Conservation (phyloP, 2,888 invertebrate genomes). For the Fabriciana adippe region DNA sequence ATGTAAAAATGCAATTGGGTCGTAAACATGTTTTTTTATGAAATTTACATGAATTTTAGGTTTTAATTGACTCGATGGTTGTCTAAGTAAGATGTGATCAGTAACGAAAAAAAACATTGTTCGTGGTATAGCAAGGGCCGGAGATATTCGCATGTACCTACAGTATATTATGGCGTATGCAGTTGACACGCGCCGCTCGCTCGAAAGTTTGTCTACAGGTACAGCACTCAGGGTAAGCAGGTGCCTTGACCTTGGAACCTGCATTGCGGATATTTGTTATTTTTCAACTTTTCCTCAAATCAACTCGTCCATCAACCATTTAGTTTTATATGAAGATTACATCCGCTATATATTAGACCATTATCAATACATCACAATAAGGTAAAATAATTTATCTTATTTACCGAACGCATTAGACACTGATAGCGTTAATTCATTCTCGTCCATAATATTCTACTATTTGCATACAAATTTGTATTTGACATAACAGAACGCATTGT, state of each 20-base stretch:
- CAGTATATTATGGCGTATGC: conserved; percentile 42
- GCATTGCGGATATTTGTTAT: conserved; percentile 68
- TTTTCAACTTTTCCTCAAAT: conserved; percentile 70
- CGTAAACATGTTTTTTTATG: not conserved
- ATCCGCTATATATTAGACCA: not conserved
- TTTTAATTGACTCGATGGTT: not conserved
- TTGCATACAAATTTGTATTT: conserved; percentile 18
- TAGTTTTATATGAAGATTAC: conserved; percentile 1
- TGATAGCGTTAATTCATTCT: not conserved
- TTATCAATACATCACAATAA: no score
- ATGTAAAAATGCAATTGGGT: not conserved
- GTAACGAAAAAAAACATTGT: not conserved
- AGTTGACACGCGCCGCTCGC: conserved; percentile 46
- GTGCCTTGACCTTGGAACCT: conserved; percentile 69
- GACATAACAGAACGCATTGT: conserved; percentile 37
- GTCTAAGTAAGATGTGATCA: no score
- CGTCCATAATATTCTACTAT: conserved; percentile 1
- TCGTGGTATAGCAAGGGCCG: not conserved
- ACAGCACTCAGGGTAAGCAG: conserved; percentile 69
- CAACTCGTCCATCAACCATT: conserved; percentile 18
- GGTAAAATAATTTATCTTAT: no score
- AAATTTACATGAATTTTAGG: not conserved
- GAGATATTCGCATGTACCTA: conserved; percentile 3
- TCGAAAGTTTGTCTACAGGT: conserved; percentile 70
- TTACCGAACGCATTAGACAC: no score